Percentiles rank a stretch among this genome's conserved stretches.
Conservation (phyloP, 2,888 invertebrate species). For the Melipona beecheii region DNA sequence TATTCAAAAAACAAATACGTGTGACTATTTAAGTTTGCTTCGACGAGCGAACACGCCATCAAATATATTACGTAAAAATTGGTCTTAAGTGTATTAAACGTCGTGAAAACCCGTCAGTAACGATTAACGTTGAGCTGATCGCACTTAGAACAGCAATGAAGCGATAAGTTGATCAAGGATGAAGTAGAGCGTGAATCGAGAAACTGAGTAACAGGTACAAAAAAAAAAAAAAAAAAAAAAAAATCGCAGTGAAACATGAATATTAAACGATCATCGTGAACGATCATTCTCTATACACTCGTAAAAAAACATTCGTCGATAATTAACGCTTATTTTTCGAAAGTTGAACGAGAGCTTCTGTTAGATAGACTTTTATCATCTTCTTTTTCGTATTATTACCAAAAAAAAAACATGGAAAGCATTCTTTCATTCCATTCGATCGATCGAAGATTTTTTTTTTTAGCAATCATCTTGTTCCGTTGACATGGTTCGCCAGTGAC, state of each 20-base stretch:
- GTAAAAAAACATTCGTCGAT: neutral
- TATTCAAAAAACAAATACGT: neutral
- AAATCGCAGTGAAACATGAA: slow-evolving; percentile 27
- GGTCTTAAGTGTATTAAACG: neutral
- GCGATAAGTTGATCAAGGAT: slow-evolving; percentile 59
- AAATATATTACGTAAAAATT: neutral
- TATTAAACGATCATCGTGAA: slow-evolving; percentile 25
- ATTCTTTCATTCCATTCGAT: slow-evolving; percentile 16
- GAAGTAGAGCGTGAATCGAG: slow-evolving; percentile 64
- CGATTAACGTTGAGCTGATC: slow-evolving; percentile 11
- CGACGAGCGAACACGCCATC: neutral
- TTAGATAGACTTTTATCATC: neutral
- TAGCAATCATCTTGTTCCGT: slow-evolving; percentile 68
- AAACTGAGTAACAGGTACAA: slow-evolving; percentile 16
- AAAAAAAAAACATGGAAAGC: neutral
- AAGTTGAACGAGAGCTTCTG: neutral
- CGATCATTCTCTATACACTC: neutral
- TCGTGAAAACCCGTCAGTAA: neutral
- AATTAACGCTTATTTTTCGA: slow-evolving; percentile 20
- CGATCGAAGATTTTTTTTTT: slow-evolving; percentile 56
- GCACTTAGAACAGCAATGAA: slow-evolving; percentile 27
- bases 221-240: neutral
- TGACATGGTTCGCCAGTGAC: slow-evolving; percentile 73
- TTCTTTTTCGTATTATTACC: neutral
- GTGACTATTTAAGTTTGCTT: neutral